Base-by-base conservation (phyloP, 2,113 vertebrate genomes). In the Ciconia stormi region DNA sequence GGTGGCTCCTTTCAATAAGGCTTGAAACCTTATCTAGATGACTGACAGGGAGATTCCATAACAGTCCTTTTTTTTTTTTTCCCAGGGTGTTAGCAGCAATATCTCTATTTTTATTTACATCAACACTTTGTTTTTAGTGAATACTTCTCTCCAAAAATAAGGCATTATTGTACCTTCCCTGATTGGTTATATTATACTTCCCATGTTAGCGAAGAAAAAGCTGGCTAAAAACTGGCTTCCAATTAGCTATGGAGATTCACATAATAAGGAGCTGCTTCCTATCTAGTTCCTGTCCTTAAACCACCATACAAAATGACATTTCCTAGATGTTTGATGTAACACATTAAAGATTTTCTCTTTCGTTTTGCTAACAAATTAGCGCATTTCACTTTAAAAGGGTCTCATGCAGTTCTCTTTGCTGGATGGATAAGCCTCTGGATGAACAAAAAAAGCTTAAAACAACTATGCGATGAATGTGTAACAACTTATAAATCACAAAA, bases 391-490 rank as follows among this genome's bases (percentile, higher is more conserved):
- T 88, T n/a, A 72, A 76, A 87, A 76, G 13, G 7, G 17, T 47
- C 30, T 87, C 26, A 40, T 20, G 10, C 4, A 50, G 32, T 20
- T 82, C 20, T 46, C 50, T 85, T 62, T 52, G 40, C 22, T 25
- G 12, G 16, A 58, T 16, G 23, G 30, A 44, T 29, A 72, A 82
- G 34, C 46, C 9, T 90, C 30, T 26, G 26, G 6, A 85, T 9
- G 5, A 95, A 52, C 25, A 44, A 29, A 76, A 71, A 79, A 78
- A 52, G 8, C 78, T 49, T 62, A 42, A 81, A 50, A 18, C 8
- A 62, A 53, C 38, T 36, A 46, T 9, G 15, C 10, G 8, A 40
- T 0, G 0, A 62, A 67, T 29, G 7, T 46, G 9, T 19, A 59
- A 65, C 16, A 91, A 80, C 11, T 53, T 34, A 49, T 18, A 73